Evolutionary conservation across 1,140 invertebrate species (phyloP), one percentile per base, ranked within the genome.

Genomic region (Drosophila arawakana): DNA sequence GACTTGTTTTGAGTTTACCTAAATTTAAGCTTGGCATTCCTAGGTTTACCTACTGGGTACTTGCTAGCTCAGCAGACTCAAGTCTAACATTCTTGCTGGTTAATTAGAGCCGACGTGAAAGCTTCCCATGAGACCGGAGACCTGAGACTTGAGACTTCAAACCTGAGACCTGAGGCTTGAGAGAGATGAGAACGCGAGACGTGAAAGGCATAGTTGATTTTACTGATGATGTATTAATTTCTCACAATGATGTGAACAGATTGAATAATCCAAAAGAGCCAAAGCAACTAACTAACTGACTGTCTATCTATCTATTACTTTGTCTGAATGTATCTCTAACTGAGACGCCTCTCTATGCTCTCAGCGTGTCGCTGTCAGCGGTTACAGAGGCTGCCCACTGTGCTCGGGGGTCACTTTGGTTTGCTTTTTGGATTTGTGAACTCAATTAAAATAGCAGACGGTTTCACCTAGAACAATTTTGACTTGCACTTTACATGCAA

Each of bases 381-480:
- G 69, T 47, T 30, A 68, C 43, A 70, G 65, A 59, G 76, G 46
- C 55, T 59, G 79, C 82, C 82, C 79, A 83, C 73, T 76, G 73
- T 66, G 73, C 25, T n/a, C 18, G 35, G 47, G 72, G 79, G 59
- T 75, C 66, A 74, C 70, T 69, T 79, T 21, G 68, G 4, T 30
- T 30, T 30, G 25, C 4, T 5, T 30, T 30, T 30, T 30, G 57
- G 55, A 73, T 85, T 88, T 88, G 83, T 89, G 83, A 88, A 88
- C 83, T 88, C 83, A 88, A 88, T 88, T 88, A 88, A 88, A 88
- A 88, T 83, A 89, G 83, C 77, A 83, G 83, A 88, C 76, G 76
- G 76, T 41, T 35, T 41, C 35, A 77, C 49, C 49, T 52, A 25
- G 30, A 21, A 21, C 0, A 11, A 8, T 11, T 41, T 41, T 41